phyloP scores from a whole-genome alignment of 2,113 vertebrate species.

The Sialia sialis region DNA sequence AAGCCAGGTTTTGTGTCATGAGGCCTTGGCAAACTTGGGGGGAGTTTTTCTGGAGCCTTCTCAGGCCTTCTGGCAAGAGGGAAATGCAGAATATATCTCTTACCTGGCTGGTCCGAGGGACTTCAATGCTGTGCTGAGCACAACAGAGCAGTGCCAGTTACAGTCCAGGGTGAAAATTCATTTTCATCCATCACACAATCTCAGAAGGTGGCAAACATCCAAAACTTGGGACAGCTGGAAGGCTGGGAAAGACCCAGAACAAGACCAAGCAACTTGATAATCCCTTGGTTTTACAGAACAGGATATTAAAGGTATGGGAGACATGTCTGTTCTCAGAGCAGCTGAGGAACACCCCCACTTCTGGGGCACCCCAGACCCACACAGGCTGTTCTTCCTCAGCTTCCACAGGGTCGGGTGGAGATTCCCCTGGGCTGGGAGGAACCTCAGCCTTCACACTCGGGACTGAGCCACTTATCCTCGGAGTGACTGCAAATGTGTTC shows the following conservation, averaged over 20 bases:
- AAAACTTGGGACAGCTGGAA: neutral
- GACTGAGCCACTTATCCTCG: fast-evolving
- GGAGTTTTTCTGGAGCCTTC: neutral
- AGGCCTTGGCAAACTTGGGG: fast-evolving
- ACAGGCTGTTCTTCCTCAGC: neutral
- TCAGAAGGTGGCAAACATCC: neutral
- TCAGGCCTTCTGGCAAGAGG: neutral
- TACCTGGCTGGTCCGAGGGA: neutral
- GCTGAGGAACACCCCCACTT: too few species aligned
- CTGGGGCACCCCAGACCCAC: fast-evolving
- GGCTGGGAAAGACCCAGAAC: neutral
- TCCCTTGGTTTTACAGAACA: neutral
- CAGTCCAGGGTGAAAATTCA: neutral
- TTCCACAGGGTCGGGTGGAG: fast-evolving
- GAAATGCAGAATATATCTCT: neutral
- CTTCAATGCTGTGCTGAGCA: neutral
- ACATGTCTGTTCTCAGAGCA: neutral
- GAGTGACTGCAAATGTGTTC: fast-evolving
- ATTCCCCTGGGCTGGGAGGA: neutral
- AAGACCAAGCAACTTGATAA: neutral
- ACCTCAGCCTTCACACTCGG: neutral
- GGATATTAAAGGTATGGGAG: neutral
- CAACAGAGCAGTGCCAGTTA: neutral
- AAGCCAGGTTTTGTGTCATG: neutral
- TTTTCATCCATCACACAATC: neutral